Percentiles rank a stretch among this genome's conserved stretches.
Conservation (phyloP, 2,888 invertebrate species). For the Glaucopsyche alexis region DNA sequence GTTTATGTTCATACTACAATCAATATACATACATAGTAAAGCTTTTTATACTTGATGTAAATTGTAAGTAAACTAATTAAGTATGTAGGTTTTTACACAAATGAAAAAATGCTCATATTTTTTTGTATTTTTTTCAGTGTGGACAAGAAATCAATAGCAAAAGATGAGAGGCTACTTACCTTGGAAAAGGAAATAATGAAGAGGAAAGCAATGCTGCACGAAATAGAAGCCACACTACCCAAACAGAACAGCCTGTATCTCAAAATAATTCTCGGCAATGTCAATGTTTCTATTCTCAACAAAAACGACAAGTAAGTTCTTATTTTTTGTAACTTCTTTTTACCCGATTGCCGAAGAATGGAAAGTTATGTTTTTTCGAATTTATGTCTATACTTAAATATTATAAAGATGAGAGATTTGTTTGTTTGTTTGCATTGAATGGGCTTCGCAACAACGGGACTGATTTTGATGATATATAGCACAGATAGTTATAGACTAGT, state of each 20-base stretch:
- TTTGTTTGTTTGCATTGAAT: too few relatives aligned
- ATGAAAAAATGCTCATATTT: background rate
- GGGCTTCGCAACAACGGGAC: too few relatives aligned
- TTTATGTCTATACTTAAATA: too few relatives aligned
- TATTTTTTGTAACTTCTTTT: background rate
- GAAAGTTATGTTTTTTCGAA: too few relatives aligned
- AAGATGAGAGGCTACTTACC: constrained; percentile 79
- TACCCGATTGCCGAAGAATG: background rate
- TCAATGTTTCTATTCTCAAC: constrained; percentile 98
- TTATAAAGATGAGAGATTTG: too few relatives aligned
- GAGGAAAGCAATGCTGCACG: constrained; percentile 91
- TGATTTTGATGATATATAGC: too few relatives aligned
- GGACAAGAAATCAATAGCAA: constrained; percentile 65
- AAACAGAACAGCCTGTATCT: constrained; percentile 94
- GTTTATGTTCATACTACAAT: too few relatives aligned
- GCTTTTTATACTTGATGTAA: too few relatives aligned
- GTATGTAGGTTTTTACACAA: too few relatives aligned
- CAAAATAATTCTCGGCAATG: constrained; percentile 96
- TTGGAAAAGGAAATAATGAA: constrained; percentile 90
- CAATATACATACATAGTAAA: too few relatives aligned
- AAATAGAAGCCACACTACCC: constrained; percentile 96
- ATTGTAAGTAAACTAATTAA: too few relatives aligned
- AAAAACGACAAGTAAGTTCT: constrained; percentile 94
- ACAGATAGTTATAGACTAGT: too few relatives aligned
- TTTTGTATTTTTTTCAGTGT: constrained; percentile 48